Conservation (phyloP, 2,797 vertebrate species). For the Peromyscus aztecus region DNA sequence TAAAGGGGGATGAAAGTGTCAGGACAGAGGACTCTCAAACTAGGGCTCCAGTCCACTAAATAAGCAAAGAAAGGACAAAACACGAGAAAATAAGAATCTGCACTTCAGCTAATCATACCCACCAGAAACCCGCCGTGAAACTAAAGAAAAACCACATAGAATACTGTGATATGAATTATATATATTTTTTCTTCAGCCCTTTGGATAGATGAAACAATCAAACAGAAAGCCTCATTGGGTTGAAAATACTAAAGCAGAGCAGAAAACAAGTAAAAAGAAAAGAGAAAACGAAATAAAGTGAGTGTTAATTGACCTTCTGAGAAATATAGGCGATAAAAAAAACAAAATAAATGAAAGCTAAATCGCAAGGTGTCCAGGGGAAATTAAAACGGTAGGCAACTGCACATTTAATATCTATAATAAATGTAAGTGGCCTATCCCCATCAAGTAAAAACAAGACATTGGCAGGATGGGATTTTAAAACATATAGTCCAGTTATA, state of each 20-base stretch:
- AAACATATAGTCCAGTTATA: not conserved
- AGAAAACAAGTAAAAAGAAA: not conserved
- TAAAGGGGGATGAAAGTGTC: not conserved
- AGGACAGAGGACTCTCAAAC: not conserved
- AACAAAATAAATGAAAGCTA: not conserved
- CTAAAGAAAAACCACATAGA: not conserved
- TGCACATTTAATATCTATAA: not conserved
- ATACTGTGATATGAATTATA: not conserved
- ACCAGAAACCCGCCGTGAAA: not conserved
- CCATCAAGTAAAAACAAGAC: not conserved
- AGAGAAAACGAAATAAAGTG: not conserved
- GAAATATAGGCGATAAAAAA: conserved; percentile 7
- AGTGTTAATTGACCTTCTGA: not conserved
- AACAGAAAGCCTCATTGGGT: not conserved
- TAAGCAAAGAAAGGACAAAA: not conserved
- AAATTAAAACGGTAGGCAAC: not conserved
- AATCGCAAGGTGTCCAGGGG: not conserved
- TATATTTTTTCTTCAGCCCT: not conserved
- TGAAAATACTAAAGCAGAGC: not conserved
- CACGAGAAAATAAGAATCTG: not conserved
- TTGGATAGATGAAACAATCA: not conserved
- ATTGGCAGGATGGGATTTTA: not conserved
- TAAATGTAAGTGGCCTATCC: not conserved
- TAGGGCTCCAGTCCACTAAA: not conserved
- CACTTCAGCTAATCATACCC: not conserved